Evolutionary conservation across 2,888 invertebrate species (phyloP).

Genomic region (Caenorhabditis macrosperma): DNA sequence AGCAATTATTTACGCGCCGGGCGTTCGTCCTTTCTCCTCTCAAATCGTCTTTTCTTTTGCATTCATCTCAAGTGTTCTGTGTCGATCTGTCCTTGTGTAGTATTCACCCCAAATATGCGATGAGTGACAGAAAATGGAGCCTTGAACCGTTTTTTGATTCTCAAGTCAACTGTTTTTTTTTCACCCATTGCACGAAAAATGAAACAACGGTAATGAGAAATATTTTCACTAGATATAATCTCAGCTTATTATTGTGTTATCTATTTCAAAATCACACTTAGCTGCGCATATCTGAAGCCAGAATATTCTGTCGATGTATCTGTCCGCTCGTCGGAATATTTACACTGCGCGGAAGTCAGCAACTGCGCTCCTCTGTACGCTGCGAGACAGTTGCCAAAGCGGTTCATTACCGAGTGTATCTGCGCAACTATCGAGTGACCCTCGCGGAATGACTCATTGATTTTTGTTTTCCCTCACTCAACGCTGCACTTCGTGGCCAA

Average conservation of each 20-base stretch:
- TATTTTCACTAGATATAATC: not conserved
- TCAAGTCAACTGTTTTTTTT: too few relatives aligned
- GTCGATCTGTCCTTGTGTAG: slow-evolving; percentile 3
- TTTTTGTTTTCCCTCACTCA: not conserved
- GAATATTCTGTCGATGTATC: too few relatives aligned
- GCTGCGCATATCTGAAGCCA: too few relatives aligned
- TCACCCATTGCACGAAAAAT: too few relatives aligned
- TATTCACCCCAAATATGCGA: not conserved
- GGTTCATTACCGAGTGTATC: not conserved
- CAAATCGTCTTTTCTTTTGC: slow-evolving; percentile 48
- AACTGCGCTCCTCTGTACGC: slow-evolving; percentile 31
- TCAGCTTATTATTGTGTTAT: not conserved
- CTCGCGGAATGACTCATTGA: not conserved
- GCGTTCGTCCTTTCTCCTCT: slow-evolving; percentile 9
- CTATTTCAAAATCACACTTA: too few relatives aligned
- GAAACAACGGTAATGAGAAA: too few relatives aligned
- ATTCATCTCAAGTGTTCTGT: slow-evolving; percentile 55
- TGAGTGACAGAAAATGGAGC: not conserved
- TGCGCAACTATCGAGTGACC: not conserved
- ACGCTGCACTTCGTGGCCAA: not conserved
- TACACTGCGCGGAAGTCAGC: slow-evolving; percentile 31
- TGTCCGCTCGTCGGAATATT: not conserved
- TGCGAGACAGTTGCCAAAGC: not conserved
- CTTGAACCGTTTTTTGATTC: too few relatives aligned
- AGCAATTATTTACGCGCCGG: slow-evolving; percentile 50